Percentiles rank a stretch among this genome's conserved stretches.
phyloP scores from a whole-genome alignment of 2,113 vertebrate genomes.

The Tachycineta bicolor region DNA sequence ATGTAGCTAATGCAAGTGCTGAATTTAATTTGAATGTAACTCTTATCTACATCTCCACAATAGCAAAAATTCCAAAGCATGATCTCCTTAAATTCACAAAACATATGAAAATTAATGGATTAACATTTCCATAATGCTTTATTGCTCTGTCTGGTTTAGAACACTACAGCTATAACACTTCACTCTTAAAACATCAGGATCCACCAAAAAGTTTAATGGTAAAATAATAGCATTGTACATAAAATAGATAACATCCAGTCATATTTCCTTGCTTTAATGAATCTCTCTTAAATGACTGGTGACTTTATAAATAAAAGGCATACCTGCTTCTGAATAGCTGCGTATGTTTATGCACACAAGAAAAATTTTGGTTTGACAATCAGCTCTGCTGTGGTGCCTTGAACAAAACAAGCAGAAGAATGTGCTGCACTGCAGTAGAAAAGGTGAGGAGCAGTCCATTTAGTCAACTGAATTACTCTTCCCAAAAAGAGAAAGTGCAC shows the following conservation, averaged over 20 bases:
- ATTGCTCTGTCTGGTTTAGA: not conserved
- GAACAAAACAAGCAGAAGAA: not conserved
- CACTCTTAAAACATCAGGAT: not conserved
- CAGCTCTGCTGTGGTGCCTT: slow-evolving; percentile 11
- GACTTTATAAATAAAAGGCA: not conserved
- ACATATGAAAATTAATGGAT: not conserved
- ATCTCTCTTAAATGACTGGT: not conserved
- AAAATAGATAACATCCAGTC: slow-evolving; percentile 33
- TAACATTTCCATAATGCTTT: not conserved
- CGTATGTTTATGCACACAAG: slow-evolving; percentile 27
- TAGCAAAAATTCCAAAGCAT: not conserved
- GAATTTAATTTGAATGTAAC: not conserved
- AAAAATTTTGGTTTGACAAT: slow-evolving; percentile 4
- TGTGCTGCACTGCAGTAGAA: slow-evolving; percentile 34
- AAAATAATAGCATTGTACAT: slow-evolving; percentile 7
- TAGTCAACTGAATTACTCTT: slow-evolving; percentile 14
- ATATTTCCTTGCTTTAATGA: slow-evolving; percentile 15
- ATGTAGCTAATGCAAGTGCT: not conserved
- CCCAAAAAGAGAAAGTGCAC: not conserved
- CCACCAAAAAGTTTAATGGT: not conserved
- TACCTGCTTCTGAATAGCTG: not conserved
- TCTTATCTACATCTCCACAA: not conserved
- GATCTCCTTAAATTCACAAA: not conserved
- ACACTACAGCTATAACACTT: not conserved
- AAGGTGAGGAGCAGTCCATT: slow-evolving; percentile 25